Conservation (phyloP, 2,888 invertebrate genomes). For the Sphaerophoria rueppellii region DNA sequence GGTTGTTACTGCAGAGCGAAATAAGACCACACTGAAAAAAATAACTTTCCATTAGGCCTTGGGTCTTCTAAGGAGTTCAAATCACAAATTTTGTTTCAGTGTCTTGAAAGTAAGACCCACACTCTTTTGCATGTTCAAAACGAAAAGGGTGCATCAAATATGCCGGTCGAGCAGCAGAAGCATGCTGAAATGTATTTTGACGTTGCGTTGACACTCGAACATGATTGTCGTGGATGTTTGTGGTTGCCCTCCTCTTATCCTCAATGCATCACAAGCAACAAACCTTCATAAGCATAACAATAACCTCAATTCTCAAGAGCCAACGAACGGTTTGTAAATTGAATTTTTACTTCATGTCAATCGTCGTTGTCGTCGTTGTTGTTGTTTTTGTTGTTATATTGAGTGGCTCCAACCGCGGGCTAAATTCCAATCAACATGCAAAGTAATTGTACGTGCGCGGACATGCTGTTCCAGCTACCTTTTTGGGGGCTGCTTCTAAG, state of each 20-base stretch:
- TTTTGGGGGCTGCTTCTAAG: conserved; percentile 37
- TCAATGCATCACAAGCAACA: background rate
- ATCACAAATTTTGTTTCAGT: conserved; percentile 13
- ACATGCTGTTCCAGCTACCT: conserved; percentile 67
- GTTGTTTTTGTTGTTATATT: conserved; percentile 35
- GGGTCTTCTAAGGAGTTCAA: no score
- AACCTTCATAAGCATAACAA: background rate
- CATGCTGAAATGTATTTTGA: conserved; percentile 66
- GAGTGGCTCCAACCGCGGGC: conserved; percentile 48
- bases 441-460: conserved; percentile 64
- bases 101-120: background rate
- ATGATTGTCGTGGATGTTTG: conserved; percentile 67
- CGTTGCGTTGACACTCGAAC: conserved; percentile 70
- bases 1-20: conserved; percentile 42
- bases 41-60: background rate
- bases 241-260: background rate
- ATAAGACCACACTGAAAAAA: conserved; percentile 32
- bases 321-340: conserved; percentile 50
- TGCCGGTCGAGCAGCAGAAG: conserved; percentile 62
- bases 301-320: conserved; percentile 39
- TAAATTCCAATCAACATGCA: conserved; percentile 73
- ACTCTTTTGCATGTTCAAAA: background rate
- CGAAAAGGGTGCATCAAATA: conserved; percentile 47
- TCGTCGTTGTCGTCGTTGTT: conserved; percentile 16
- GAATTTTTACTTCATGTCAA: conserved; percentile 68